Conservation (phyloP, 2,113 vertebrate species). For the Neolamprologus fasciatus region DNA sequence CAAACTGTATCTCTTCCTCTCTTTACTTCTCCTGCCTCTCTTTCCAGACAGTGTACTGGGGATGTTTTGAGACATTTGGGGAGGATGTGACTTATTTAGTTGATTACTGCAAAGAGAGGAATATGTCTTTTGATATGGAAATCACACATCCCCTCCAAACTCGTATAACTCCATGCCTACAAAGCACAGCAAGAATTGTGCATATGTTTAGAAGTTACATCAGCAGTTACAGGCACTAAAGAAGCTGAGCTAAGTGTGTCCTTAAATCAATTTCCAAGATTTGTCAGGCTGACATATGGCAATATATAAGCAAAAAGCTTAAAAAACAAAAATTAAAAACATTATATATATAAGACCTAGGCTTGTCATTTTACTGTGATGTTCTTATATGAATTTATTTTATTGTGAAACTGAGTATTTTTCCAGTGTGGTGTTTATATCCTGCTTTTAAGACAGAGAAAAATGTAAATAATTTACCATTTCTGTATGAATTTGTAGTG, state of each 20-base stretch:
- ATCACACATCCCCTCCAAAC: not conserved
- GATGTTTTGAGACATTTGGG: not conserved
- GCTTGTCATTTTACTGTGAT: not conserved
- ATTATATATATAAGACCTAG: not conserved
- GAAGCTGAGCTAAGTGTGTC: not conserved
- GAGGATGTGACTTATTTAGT: not conserved
- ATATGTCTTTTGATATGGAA: constrained; percentile 5
- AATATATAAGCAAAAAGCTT: not conserved
- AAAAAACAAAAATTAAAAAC: not conserved
- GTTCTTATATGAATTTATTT: not conserved
- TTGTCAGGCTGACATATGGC: not conserved
- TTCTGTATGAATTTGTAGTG: not conserved
- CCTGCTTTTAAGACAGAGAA: not conserved
- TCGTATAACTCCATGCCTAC: not conserved
- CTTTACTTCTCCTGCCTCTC: not conserved
- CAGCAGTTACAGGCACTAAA: not conserved
- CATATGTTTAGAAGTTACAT: not conserved
- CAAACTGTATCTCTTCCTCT: not conserved
- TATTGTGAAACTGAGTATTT: not conserved
- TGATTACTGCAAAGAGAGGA: not conserved
- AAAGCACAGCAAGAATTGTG: not conserved
- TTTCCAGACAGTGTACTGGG: not conserved
- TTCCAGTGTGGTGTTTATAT: not conserved
- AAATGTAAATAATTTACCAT: not conserved
- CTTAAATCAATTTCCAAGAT: not conserved